Evolutionary conservation across 2,888 invertebrate species (phyloP), one percentile per base, ranked within the genome.

Genomic region (Scaptomyza cyrtandrae): DNA sequence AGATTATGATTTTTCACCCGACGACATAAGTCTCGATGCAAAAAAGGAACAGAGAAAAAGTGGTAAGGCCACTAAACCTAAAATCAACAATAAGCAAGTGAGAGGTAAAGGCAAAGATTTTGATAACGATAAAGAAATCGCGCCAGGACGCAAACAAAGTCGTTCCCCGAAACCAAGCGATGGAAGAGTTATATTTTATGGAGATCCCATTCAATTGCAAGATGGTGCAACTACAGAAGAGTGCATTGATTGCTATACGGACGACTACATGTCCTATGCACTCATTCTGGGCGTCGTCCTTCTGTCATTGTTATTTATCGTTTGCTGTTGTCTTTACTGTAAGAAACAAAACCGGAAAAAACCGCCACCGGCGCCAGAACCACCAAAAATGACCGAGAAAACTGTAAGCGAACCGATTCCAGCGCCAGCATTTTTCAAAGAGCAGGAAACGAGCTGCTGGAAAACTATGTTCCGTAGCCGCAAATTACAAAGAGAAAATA

Each of bases 281-380:
- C 58, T 53, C 7, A 52, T 80, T 10, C 46, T 86, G 61, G 70
- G 53, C 0, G 5, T 69, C 5, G 46, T 88, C 0, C 43, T 84
- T 1, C 1, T 86, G 2, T 6, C 80, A 13, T 69, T 84, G 5
- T 9, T 84, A 9, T 7, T 84, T 9, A 24, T 74, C 2, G 76
- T 88, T 29, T 86, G 67, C 41, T 69, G 70, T 35, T 84, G 81
- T 43, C 43, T 84, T 46, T 64, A 58, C 3, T 56, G 41, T 7
- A 6, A 45, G 14, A 56, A 48, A 19, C 19, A 37, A 3, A 41
- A 27, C n/a, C n/a, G n/a, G 13, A 54, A 54, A 29, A 1, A 7
- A 4, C 11, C 29, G 9, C 0, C 14, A 10, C 6, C 43, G 7
- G 0, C 29, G 1, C 16, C 41, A 16, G 16, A 44, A 5, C 7